Percentiles rank a stretch among this genome's conserved stretches.
These are phyloP conservation scores for Psettodes erumei DNA, from an alignment of 2,113 vertebrate genomes.

Conservation along the genomic window DNA sequence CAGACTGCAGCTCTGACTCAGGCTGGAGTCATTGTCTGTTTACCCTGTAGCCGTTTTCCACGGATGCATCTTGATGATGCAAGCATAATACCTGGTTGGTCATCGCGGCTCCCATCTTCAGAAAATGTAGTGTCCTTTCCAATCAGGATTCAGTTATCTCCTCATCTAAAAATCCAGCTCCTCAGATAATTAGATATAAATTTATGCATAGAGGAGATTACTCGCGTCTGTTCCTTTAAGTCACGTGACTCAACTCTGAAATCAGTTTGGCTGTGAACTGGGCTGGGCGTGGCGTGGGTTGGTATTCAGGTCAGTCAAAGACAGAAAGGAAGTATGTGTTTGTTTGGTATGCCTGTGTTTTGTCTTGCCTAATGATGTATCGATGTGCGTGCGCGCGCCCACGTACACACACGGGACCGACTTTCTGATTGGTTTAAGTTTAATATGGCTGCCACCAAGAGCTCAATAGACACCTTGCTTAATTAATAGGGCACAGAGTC, in stretches of 20 bases:
- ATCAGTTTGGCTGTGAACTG: background rate
- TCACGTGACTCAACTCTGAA: background rate
- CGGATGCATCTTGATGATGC: background rate
- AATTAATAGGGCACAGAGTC: constrained; percentile 72
- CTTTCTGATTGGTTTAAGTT: constrained; percentile 59
- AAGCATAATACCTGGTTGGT: too few species aligned
- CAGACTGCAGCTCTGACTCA: background rate
- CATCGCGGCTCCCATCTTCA: too few species aligned
- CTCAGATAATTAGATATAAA: too few species aligned
- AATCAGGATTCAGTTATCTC: too few species aligned
- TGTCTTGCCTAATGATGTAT: too few species aligned
- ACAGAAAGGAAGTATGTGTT: background rate
- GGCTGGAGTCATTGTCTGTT: background rate
- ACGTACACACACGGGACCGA: background rate
- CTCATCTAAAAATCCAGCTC: too few species aligned
- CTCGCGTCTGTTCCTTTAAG: too few species aligned
- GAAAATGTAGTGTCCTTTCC: too few species aligned
- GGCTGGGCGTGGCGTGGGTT: background rate
- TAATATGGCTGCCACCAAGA: constrained; percentile 64
- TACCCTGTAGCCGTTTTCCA: background rate
- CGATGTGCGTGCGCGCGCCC: background rate
- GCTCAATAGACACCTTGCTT: constrained; percentile 65
- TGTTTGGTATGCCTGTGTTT: background rate
- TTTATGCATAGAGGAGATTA: too few species aligned
- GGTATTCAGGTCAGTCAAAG: constrained; percentile 24